Evolutionary conservation across 2,113 vertebrate species (phyloP), one percentile per base, ranked within the genome.

Genomic region (Osmerus eperlanus): DNA sequence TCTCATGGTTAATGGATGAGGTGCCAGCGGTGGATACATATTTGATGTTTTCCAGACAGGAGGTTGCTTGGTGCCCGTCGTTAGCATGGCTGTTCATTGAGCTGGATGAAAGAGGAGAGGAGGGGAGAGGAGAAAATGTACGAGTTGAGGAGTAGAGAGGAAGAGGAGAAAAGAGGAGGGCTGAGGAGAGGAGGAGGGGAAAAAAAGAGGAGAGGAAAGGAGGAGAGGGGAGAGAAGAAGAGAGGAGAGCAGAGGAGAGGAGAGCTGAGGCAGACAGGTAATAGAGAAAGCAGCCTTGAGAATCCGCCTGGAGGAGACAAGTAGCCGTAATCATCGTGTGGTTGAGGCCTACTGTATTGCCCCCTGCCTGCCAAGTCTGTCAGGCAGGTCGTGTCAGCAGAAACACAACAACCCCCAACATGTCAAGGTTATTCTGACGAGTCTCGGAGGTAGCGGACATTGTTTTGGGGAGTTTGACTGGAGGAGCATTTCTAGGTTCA

Each of bases 1-100:
- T 4, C n/a, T 32, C 67, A 84, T 87, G 74, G 74, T 84, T 85
- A 78, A 85, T 84, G 77, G 71, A 86, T 81, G 70, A 76, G 52
- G 65, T 4, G 7, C 70, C 78, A 29, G 52, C 13, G 68, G 71
- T 58, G 25, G 71, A 81, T 87, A 59, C 84, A 82, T 83, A 85
- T 89, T 86, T 89, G 72, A 87, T 85, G 82, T 55, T 61, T 72
- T 47, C 61, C 64, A 28, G 65, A 74, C 72, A 54, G 78, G 23
- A 78, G 76, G 71, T 70, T 76, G 70, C 41, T 12, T 47, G 25
- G 67, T 58, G 79, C 68, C 77, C 82, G 70, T 81, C 75, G 67
- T 19, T 78, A 75, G 55, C 67, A 67, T 41, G 71, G 52, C 60
- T 80, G 81, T 47, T 78, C 70, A 64, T 62, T 69, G 68, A 78